Conservation (phyloP, 53 echinoderm and acorn worm species). For the Arbacia lixula region DNA sequence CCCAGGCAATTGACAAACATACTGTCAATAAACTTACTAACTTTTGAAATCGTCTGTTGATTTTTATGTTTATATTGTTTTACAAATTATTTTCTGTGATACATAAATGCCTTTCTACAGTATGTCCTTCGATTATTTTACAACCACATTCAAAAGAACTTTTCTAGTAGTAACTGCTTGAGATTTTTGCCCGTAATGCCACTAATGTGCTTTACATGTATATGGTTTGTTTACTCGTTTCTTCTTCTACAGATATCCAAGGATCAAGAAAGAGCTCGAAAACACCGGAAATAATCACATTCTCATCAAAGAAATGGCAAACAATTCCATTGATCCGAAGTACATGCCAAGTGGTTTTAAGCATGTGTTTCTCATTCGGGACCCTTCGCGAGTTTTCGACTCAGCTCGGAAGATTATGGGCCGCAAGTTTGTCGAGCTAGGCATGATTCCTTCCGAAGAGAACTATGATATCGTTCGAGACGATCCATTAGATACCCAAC, state of each 20-base stretch:
- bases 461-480: neutral
- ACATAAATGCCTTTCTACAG: too few species aligned
- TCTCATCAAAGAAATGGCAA: slow-evolving; percentile 53
- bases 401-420: neutral
- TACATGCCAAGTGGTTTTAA: neutral
- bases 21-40: too few species aligned
- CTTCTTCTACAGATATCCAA: slow-evolving; percentile 13
- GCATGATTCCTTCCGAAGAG: neutral
- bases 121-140: too few species aligned
- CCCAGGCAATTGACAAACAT: too few species aligned
- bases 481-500: neutral
- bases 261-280: slow-evolving; percentile 8
- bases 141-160: too few species aligned
- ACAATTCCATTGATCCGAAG: neutral
- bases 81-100: too few species aligned
- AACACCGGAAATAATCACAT: neutral
- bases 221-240: too few species aligned
- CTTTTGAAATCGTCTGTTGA: too few species aligned
- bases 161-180: too few species aligned
- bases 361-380: slow-evolving; percentile 14
- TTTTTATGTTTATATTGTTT: too few species aligned
- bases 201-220: too few species aligned
- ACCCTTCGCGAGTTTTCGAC: slow-evolving; percentile 7
- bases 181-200: too few species aligned
- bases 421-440: neutral